Evolutionary conservation across 2,888 invertebrate genomes (phyloP).

Genomic region (Drosophila kokeensis): DNA sequence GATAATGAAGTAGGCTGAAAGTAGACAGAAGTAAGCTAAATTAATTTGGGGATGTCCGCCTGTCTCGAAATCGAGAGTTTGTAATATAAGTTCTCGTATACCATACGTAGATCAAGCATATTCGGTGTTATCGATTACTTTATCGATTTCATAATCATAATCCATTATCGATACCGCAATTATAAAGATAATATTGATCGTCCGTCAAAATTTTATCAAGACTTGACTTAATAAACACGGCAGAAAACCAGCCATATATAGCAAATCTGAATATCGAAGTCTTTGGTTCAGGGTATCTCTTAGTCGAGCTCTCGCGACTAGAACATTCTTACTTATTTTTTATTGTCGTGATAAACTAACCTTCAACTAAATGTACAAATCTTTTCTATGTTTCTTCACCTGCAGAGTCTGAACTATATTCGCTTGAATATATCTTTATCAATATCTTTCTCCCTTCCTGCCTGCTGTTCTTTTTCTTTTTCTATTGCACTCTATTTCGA

Average conservation of each 20-base stretch:
- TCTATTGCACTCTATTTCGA: slow-evolving; percentile 74
- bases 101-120: too few species aligned
- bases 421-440: slow-evolving; percentile 14
- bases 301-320: slow-evolving; percentile 1
- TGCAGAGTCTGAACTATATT: slow-evolving; percentile 9
- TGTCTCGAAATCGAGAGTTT: background rate
- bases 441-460: slow-evolving; percentile 30
- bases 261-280: background rate
- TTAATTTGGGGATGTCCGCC: background rate
- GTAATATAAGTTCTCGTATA: too few species aligned
- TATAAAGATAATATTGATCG: too few species aligned
- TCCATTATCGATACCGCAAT: background rate
- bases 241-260: background rate
- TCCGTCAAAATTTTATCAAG: too few species aligned
- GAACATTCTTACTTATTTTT: background rate
- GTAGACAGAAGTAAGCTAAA: background rate
- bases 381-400: background rate
- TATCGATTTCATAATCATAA: background rate
- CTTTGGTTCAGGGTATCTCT: background rate
- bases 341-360: background rate
- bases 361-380: background rate
- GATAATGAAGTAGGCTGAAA: background rate
- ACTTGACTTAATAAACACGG: too few species aligned
- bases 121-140: too few species aligned
- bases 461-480: slow-evolving; percentile 36